Evolutionary conservation across 2,888 invertebrate genomes (phyloP).

Genomic region (Anodontia alba): DNA sequence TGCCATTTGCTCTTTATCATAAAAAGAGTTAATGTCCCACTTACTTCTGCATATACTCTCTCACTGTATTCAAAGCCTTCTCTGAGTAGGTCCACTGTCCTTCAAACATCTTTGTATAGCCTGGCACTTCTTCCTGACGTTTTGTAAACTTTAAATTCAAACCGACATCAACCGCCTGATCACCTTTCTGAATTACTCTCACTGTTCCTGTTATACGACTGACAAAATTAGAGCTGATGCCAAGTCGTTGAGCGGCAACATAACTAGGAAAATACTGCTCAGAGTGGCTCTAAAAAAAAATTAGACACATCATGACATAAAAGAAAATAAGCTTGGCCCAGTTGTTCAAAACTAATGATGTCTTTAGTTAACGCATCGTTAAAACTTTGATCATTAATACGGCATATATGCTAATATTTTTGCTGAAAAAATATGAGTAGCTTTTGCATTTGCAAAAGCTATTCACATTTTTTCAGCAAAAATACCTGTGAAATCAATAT

Average conservation of each 20-base stretch:
- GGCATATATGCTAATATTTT: too few species aligned
- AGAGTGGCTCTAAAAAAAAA: conserved; percentile 45
- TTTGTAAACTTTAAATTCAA: conserved; percentile 96
- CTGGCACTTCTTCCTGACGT: conserved; percentile 89
- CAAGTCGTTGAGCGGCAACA: conserved; percentile 83
- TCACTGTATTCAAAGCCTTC: conserved; percentile 90
- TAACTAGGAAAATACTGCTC: conserved; percentile 81
- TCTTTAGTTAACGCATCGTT: too few species aligned
- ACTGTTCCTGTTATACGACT: conserved; percentile 95
- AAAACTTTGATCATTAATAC: too few species aligned
- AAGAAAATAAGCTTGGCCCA: too few species aligned
- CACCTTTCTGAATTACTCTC: conserved; percentile 86
- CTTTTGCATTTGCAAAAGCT: too few species aligned
- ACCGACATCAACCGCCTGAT: conserved; percentile 90
- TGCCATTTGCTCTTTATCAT: too few species aligned
- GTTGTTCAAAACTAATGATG: too few species aligned
- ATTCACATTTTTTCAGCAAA: too few species aligned
- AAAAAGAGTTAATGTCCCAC: too few species aligned
- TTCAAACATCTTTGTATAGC: conserved; percentile 90
- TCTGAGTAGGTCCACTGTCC: conserved; percentile 92
- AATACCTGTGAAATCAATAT: too few species aligned
- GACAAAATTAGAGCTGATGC: conserved; percentile 89
- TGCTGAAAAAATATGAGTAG: too few species aligned
- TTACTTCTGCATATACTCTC: conserved; percentile 88
- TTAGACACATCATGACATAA: too few species aligned